Evolutionary conservation across 1,140 invertebrate genomes (phyloP).

Genomic region (Atta colombica): DNA sequence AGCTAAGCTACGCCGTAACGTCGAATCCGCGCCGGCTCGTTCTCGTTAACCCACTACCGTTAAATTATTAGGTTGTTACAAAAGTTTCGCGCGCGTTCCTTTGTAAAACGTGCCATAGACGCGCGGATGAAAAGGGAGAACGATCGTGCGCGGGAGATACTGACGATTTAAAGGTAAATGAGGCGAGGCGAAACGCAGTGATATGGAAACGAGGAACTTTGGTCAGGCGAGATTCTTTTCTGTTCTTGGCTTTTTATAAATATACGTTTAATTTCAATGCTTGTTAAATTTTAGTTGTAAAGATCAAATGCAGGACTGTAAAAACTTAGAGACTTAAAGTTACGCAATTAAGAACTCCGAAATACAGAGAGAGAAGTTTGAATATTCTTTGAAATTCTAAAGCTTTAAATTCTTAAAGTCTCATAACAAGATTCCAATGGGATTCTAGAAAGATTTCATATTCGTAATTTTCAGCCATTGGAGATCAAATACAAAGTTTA

Average conservation of each 20-base stretch:
- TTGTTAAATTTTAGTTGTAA: background rate
- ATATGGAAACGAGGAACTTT: background rate
- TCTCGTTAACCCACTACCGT: slow-evolving; percentile 74
- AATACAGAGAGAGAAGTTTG: background rate
- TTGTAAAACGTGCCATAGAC: slow-evolving; percentile 25
- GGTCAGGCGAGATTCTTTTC: background rate
- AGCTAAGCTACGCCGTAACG: slow-evolving; percentile 69
- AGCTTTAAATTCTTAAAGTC: background rate
- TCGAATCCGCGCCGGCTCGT: slow-evolving; percentile 27
- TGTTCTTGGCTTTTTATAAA: background rate
- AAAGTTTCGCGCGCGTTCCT: slow-evolving; percentile 36
- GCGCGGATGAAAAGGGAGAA: background rate
- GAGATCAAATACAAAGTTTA: background rate
- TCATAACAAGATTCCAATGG: background rate
- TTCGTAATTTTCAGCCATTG: background rate
- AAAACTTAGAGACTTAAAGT: background rate
- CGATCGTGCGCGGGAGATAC: slow-evolving; percentile 20
- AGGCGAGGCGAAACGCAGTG: slow-evolving; percentile 25
- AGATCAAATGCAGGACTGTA: background rate
- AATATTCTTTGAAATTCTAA: background rate
- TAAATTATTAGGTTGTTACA: slow-evolving; percentile 68
- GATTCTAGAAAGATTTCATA: background rate
- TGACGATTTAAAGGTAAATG: slow-evolving; percentile 30
- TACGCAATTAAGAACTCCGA: background rate
- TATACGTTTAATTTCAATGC: background rate